Evolutionary conservation across 1,140 invertebrate species (phyloP), one percentile per base, ranked within the genome.

Genomic region (Galleria mellonella): DNA sequence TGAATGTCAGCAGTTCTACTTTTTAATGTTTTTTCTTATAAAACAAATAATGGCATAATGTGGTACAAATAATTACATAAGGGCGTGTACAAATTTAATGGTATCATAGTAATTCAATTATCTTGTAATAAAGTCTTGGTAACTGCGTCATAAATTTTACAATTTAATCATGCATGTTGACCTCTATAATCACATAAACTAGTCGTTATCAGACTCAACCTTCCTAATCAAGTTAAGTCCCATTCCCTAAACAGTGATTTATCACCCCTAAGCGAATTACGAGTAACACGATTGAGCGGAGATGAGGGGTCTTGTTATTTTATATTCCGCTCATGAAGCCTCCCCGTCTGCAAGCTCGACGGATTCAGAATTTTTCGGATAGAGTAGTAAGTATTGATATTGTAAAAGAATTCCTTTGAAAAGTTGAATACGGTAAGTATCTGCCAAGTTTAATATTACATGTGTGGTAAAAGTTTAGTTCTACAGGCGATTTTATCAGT

Each of bases 181-280:
- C 72, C 72, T 78, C 52, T 44, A 49, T 75, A 82, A 82, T 78
- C 60, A 43, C 44, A 72, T 75, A 62, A 72, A 46, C 47, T 48
- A 45, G 44, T 43, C 53, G 63, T 77, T 73, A 79, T 69, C 49
- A 51, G 36, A 47, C 44, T 48, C 37, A 50, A 47, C 62, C 57
- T 43, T 36, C 27, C 41, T 73, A 76, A 83, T 76, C 53, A 53
- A 69, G 61, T 79, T 67, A 70, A 41, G 48, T 61, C 71, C 69
- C 64, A 63, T 62, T 52, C 61, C 17, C 72, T 68, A 69, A 75
- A 76, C 70, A 68, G 50, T 73, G 76, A 83, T 83, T 83, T 81
- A 81, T 83, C 64, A 61, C 62, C 73, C 76, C 67, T 77, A 83
- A 81, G 47, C 60, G 63, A 79, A 83, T 83, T 83, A 77, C 63